phyloP scores from a whole-genome alignment of 2,888 invertebrate genomes.

The Drosophila parthenogenetica region DNA sequence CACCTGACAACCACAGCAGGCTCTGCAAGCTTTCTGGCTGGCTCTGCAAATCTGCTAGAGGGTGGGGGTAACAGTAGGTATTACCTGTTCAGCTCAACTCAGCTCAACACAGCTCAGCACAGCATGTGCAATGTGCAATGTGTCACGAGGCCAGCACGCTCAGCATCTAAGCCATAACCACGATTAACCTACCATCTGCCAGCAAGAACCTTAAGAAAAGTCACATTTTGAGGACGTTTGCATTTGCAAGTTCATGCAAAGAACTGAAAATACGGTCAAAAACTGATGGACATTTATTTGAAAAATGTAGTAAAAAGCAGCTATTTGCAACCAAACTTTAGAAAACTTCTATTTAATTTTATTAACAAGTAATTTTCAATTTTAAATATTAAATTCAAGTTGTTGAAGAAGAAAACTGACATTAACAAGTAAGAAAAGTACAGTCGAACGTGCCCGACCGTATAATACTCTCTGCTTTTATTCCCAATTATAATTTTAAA shows the following conservation, averaged over 20 bases:
- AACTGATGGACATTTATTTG: not conserved
- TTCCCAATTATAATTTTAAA: too few relatives aligned
- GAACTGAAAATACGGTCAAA: constrained; percentile 18
- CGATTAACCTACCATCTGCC: constrained; percentile 11
- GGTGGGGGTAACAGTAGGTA: constrained; percentile 53
- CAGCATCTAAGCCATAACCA: constrained; percentile 43
- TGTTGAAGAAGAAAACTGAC: too few relatives aligned
- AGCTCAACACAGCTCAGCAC: constrained; percentile 27
- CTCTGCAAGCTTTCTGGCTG: constrained; percentile 18
- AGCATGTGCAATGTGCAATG: constrained; percentile 74
- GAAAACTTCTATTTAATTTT: too few relatives aligned
- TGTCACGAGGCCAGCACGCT: constrained; percentile 78
- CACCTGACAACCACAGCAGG: constrained; percentile 69
- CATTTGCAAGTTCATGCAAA: constrained; percentile 18
- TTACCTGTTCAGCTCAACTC: constrained; percentile 16
- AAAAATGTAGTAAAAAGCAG: not conserved
- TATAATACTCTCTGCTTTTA: too few relatives aligned
- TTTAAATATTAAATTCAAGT: too few relatives aligned
- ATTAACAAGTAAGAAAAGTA: too few relatives aligned
- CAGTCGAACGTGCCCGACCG: too few relatives aligned
- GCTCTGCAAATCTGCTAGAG: constrained; percentile 5
- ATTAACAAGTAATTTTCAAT: too few relatives aligned
- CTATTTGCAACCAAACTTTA: too few relatives aligned
- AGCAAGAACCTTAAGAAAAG: constrained; percentile 4
- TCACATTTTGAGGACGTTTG: constrained; percentile 39